These are phyloP conservation scores for Muntiacus reevesi DNA, from an alignment of 2,113 vertebrate species.

Conservation along the genomic window DNA sequence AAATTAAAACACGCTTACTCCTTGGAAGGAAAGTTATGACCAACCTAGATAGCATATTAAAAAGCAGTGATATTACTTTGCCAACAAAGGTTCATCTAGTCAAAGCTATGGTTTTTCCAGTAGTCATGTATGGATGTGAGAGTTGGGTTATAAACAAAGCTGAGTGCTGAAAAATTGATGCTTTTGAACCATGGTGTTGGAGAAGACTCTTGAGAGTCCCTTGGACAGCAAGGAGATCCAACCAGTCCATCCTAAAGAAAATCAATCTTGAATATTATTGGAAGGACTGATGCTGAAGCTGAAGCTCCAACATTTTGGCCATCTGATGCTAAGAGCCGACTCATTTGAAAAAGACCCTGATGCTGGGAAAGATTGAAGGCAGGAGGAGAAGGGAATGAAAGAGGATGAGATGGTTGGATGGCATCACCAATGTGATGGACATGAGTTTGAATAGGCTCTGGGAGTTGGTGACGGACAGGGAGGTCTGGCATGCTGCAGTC, in stretches of 20 bases:
- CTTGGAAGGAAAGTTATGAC: not conserved
- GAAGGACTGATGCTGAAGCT: not conserved
- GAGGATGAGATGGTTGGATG: not conserved
- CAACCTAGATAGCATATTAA: not conserved
- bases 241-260: not conserved
- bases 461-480: not conserved
- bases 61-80: not conserved
- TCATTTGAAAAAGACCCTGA: not conserved
- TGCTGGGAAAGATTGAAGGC: not conserved
- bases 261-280: not conserved
- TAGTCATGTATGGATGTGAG: not conserved
- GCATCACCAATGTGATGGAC: accelerated
- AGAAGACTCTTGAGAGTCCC: not conserved
- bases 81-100: not conserved
- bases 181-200: not conserved
- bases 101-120: not conserved
- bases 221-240: not conserved
- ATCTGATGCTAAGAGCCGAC: not conserved
- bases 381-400: not conserved
- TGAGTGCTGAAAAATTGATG: not conserved
- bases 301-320: not conserved
- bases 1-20: not conserved
- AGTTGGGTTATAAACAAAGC: not conserved
- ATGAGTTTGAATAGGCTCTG: not conserved
- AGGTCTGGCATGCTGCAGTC: not conserved